Evolutionary conservation across 2,888 invertebrate species (phyloP).

Genomic region (Pinctada fucata): DNA sequence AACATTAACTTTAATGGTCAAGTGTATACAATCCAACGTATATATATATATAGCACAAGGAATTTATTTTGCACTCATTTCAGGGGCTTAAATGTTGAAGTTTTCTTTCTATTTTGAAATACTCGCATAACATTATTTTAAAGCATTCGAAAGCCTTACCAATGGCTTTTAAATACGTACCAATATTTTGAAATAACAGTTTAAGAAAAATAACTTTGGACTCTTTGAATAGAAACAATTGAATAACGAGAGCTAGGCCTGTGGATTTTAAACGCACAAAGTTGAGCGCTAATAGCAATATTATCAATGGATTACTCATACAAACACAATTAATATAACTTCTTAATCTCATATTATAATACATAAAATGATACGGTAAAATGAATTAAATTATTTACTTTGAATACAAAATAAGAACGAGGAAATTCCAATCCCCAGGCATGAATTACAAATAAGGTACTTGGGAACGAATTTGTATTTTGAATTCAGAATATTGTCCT

Average conservation of each 20-base stretch:
- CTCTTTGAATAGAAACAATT: slow-evolving; percentile 18
- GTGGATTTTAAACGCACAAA: slow-evolving; percentile 11
- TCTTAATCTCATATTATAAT: slow-evolving; percentile 11
- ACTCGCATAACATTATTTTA: background rate
- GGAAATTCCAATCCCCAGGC: background rate
- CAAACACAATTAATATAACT: slow-evolving; percentile 20
- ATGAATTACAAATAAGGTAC: too few relatives aligned
- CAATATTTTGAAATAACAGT: background rate
- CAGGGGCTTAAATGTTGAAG: background rate
- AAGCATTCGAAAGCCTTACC: background rate
- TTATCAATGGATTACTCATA: background rate
- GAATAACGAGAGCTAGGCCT: slow-evolving; percentile 5
- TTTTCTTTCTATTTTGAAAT: background rate
- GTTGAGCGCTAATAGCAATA: background rate
- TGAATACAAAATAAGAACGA: background rate
- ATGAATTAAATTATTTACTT: background rate
- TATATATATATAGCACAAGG: too few relatives aligned
- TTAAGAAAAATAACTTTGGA: slow-evolving; percentile 3
- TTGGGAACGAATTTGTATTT: background rate
- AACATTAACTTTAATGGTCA: too few relatives aligned
- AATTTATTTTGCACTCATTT: background rate
- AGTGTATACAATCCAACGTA: too few relatives aligned
- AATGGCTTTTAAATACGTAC: background rate
- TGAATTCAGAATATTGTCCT: background rate
- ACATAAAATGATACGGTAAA: background rate